A percentile compares a stretch with the other conserved stretches of the same genome.
These are phyloP conservation scores for Gymnobelideus leadbeateri DNA, from an alignment of 2,113 vertebrate genomes.

Conservation along the genomic window DNA sequence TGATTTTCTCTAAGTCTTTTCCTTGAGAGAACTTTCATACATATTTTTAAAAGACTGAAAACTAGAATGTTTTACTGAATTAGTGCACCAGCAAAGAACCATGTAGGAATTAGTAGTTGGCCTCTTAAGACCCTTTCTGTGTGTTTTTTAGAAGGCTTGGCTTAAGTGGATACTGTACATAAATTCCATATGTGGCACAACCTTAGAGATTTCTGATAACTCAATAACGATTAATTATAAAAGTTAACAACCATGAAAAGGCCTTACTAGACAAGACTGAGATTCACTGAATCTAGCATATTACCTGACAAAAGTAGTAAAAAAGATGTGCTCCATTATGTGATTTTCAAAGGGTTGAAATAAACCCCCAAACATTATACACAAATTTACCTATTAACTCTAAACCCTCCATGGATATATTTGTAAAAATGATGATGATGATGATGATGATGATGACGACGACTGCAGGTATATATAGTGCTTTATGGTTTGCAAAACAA, in stretches of 20 bases:
- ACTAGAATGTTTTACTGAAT: conserved; percentile 36
- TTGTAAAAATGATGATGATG: background rate
- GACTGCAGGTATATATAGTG: background rate
- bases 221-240: background rate
- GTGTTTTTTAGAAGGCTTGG: background rate
- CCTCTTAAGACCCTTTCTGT: background rate
- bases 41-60: background rate
- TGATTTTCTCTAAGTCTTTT: conserved; percentile 19
- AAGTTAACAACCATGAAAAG: background rate
- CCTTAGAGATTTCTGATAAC: conserved; percentile 2
- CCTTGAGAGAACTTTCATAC: conserved; percentile 43
- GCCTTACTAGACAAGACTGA: background rate
- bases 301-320: background rate
- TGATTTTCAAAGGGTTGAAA: background rate
- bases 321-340: background rate
- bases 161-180: conserved; percentile 16
- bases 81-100: conserved; percentile 29
- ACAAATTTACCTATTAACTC: background rate
- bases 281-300: background rate
- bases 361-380: background rate
- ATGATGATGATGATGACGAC: no score
- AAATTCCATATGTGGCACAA: background rate
- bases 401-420: background rate
- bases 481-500: background rate
- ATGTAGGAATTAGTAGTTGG: background rate